phyloP scores from a whole-genome alignment of 1,140 invertebrate genomes.

The Papilio machaon region DNA sequence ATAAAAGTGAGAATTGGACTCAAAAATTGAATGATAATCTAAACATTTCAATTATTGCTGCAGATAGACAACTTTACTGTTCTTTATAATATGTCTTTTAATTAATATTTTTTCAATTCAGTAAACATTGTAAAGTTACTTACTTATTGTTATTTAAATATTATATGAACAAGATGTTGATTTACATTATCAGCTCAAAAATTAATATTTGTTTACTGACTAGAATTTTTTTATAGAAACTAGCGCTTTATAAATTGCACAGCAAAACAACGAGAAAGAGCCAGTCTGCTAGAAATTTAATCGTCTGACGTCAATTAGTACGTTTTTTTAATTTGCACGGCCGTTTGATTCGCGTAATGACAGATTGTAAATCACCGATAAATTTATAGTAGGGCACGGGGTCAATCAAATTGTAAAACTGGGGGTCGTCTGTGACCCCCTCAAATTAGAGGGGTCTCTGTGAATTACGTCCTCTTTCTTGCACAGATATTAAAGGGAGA shows the following conservation, averaged over 20 bases:
- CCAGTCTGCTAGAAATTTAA: constrained; percentile 14
- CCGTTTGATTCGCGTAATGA: constrained; percentile 27
- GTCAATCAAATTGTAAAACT: constrained; percentile 63
- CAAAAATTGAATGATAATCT: not conserved
- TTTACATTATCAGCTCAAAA: not conserved
- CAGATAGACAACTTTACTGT: not conserved
- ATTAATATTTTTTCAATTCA: not conserved
- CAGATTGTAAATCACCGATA: constrained; percentile 28
- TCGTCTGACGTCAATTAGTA: constrained; percentile 16
- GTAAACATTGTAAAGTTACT: not conserved
- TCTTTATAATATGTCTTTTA: not conserved
- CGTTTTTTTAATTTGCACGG: constrained; percentile 19
- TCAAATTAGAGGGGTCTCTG: constrained; percentile 57
- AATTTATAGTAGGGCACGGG: constrained; percentile 42
- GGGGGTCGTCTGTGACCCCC: constrained; percentile 45
- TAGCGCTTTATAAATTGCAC: not conserved
- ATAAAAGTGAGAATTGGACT: not conserved
- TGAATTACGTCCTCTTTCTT: constrained; percentile 61
- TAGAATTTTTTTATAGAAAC: not conserved
- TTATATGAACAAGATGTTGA: not conserved
- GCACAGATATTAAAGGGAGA: constrained; percentile 60
- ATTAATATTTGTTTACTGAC: not conserved
- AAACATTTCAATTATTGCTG: not conserved
- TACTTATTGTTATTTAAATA: not conserved
- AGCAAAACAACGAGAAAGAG: not conserved